phyloP scores from a whole-genome alignment of 2,888 invertebrate species.

The Cephus pulcher region DNA sequence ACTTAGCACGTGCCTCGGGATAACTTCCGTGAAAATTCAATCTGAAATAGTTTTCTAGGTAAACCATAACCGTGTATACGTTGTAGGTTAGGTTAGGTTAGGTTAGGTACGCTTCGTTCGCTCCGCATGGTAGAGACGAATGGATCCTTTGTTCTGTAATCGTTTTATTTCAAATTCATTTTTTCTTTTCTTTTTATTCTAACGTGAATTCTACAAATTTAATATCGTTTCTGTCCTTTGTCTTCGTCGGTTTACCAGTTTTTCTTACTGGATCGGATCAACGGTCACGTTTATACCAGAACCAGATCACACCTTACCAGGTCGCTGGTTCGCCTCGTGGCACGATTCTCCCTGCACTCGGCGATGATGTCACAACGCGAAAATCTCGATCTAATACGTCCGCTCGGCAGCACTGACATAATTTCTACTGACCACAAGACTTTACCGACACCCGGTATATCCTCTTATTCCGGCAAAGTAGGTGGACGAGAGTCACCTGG shows the following conservation, averaged over 20 bases:
- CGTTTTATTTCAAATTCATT: too few relatives aligned
- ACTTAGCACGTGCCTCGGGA: not conserved
- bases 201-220: not conserved
- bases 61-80: not conserved
- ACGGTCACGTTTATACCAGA: not conserved
- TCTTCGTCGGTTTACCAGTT: not conserved
- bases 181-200: too few relatives aligned
- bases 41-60: not conserved
- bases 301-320: not conserved
- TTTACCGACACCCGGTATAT: conserved; percentile 1
- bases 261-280: not conserved
- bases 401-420: conserved; percentile 10
- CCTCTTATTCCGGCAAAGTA: conserved; percentile 33
- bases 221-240: not conserved
- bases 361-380: not conserved
- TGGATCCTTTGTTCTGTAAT: not conserved
- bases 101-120: not conserved
- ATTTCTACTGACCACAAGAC: conserved; percentile 14
- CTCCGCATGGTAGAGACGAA: not conserved
- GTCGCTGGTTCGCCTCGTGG: not conserved
- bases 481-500: conserved; percentile 47
- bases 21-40: not conserved
- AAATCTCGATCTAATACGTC: not conserved
- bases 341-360: not conserved
- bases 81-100: not conserved